Base-by-base conservation (phyloP, 1,140 invertebrate species). In the Drosophila bifasciata region DNA sequence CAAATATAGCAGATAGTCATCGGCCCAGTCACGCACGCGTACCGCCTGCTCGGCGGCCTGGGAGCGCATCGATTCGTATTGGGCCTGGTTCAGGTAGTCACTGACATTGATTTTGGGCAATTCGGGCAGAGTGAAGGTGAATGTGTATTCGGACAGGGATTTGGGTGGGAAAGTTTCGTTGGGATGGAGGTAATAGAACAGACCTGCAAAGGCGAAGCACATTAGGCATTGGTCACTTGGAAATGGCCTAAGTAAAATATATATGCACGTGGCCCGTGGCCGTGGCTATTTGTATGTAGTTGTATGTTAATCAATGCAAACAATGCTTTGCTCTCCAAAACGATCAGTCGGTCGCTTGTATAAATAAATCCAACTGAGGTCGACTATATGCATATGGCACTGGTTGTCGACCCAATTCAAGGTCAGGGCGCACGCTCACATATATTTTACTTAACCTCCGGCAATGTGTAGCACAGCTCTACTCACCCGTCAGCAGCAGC, bases 401-500 rank as follows among this genome's bases (percentile, higher is more conserved):
- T 36, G 13, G 60, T 45, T 25, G 36, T 63, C 32, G 40, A 23
- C 43, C 36, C 19, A 17, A 44, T 45, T 11, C 72, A 77, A 85
- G 80, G 80, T 60, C 46, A 50, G 45, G 25, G 40, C 62, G 7
- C 57, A 58, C 58, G 44, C 25, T 48, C 51, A 52, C 43, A 64
- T 46, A 84, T 70, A 74, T 81, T 77, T 69, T 40, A 81, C 36
- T 69, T 56, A 56, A 64, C 44, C 40, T 28, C 25, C 17, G 39
- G 9, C 28, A 15, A n/a, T n/a, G 49, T 16, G 41, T 52, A 21
- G 8, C 5, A 11, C 2, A 23, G 17, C n/a, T 17, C 28, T 51
- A 92, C 92, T 93, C 86, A 93, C 93, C 92, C 66, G 84, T 90
- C 55, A 93, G 71, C 53, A 93, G 39, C 28, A 93, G 67, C 44